Evolutionary conservation across 2,888 invertebrate genomes (phyloP), one percentile per base, ranked within the genome.

Genomic region (Stenolophus ochropezus): DNA sequence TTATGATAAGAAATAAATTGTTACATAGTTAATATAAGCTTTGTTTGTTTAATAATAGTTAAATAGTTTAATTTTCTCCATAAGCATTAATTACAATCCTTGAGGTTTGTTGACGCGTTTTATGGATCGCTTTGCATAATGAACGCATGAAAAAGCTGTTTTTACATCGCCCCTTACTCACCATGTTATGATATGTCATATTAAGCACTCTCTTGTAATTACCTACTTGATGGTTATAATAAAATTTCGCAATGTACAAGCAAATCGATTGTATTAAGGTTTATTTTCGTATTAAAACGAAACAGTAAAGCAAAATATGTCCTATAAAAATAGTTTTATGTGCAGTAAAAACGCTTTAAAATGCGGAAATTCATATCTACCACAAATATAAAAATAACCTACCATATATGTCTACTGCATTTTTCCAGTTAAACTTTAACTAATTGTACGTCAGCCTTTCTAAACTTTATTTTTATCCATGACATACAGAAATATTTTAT

Each of bases 311-410:
- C 65, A 69, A 69, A 69, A 69, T 69, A 69, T 69, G 65, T 33
- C 33, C 65, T 69, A 69, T 69, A 69, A 69, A 69, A 69, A 69
- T 69, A 69, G 65, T 69, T 69, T 69, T 69, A 69, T 69, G 65
- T 27, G 65, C 65, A 33, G 18, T 69, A 69, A 69, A 69, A 69
- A 69, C 18, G 65, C 27, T 69, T 69, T 69, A 33, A 69, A 69
- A 69, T 33, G 65, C 33, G 65, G 65, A 69, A 69, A 69, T 61
- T 33, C 65, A 69, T 69, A 69, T 33, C 65, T 69, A 61, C 33
- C 33, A 69, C 33, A 69, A 69, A 69, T 33, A 69, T 69, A 69
- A 69, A 69, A 69, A 33, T 69, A 69, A 69, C 65, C 23, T 58
- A 18, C 16, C n/a, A n/a, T n/a, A 56, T 56, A 61, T 61, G 61